phyloP scores from a whole-genome alignment of 2,888 invertebrate species.

The Pollenia griseotomentosa region DNA sequence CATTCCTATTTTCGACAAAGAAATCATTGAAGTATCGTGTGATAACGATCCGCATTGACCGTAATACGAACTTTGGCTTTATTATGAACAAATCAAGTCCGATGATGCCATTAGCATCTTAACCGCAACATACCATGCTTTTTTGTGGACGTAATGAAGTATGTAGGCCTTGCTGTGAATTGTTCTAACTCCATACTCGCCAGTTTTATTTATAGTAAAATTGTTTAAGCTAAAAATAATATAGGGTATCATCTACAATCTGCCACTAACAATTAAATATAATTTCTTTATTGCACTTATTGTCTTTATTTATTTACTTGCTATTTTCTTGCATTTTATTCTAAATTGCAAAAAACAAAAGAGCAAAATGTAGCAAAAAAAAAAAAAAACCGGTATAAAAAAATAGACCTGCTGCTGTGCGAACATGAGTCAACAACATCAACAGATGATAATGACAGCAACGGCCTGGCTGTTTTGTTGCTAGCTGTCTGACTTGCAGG shows the following conservation, averaged over 20 bases:
- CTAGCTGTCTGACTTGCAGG: constrained; percentile 1
- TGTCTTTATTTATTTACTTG: constrained; percentile 44
- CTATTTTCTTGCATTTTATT: constrained; percentile 46
- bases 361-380: constrained; percentile 24
- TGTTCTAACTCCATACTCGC: too few relatives aligned
- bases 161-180: too few relatives aligned
- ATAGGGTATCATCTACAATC: constrained; percentile 11
- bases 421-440: constrained; percentile 69
- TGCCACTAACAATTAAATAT: constrained; percentile 36
- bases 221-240: neutral
- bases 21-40: too few relatives aligned
- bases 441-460: constrained; percentile 67
- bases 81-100: too few relatives aligned
- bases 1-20: too few relatives aligned
- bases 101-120: too few relatives aligned
- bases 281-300: constrained; percentile 27
- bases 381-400: constrained; percentile 40
- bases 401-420: constrained; percentile 57
- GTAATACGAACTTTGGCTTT: too few relatives aligned
- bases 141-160: too few relatives aligned
- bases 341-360: constrained; percentile 22
- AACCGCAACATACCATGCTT: too few relatives aligned
- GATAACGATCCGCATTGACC: too few relatives aligned
- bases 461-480: constrained; percentile 42
- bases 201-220: too few relatives aligned